Base-by-base conservation (phyloP, 2,113 vertebrate species). In the Hemibagrus wyckioides region DNA sequence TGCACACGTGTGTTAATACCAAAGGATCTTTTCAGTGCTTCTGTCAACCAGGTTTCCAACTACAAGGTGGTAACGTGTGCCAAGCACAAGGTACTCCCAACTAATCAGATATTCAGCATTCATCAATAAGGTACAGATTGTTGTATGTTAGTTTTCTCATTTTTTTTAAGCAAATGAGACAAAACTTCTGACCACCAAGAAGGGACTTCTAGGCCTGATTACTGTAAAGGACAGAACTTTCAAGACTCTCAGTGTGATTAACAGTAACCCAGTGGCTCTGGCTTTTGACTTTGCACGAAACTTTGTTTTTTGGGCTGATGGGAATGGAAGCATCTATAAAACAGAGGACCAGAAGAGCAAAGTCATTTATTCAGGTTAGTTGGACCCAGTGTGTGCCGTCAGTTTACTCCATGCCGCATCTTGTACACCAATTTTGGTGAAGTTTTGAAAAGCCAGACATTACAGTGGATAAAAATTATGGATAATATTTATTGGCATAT, bases 271-370 rank as follows among this genome's bases (percentile, higher is more conserved):
- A 4, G 92, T 92, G 0, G 94, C 95, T 41, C 50, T 97, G 88
- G 91, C 95, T 0, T 97, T 94, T 6, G 96, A 98, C 39, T 57
- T 96, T 21, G 88, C 90, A 23, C 92, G 91, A 33, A 94, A 91
- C 48, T 89, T 90, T 59, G 95, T 93, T 89, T 98, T 96, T 90
- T 98, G 97, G 97, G 95, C 96, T n/a, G 96, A 97, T 89, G 87
- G 92, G 28, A 87, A 89, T 0, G 95, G 96, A 57, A 94, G 86
- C 44, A 94, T 99, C 90, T 92, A 90, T 91, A 93, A 91, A 89
- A 79, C 90, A 19, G 89, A 92, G 5, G 94, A 94, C 73, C 89
- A 91, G 57, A 88, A 89, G 11, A 94, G 88, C 0, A 89, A 1
- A 11, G 90, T 90, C 0, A 90, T 96, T 33, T 97, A 95, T 85